Percentiles rank a stretch among this genome's conserved stretches.
Conservation (phyloP, 2,888 invertebrate species). For the Tipula lateralis region DNA sequence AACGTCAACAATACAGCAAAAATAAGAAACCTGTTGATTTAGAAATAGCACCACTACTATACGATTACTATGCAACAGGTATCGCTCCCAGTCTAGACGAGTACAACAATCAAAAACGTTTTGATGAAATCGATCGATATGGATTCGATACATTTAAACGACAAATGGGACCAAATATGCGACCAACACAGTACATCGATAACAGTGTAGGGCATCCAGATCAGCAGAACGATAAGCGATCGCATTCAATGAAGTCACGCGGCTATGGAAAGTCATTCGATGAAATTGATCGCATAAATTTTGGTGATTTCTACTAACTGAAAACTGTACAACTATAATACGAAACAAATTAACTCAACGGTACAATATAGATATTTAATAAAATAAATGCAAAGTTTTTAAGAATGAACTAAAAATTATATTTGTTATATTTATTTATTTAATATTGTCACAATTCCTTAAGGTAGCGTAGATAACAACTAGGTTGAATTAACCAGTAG, state of each 20-base stretch:
- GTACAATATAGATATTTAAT: neutral
- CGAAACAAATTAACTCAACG: no score
- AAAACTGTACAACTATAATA: neutral
- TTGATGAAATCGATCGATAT: constrained; percentile 35
- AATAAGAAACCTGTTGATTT: constrained; percentile 30
- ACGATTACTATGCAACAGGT: constrained; percentile 34
- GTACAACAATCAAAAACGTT: constrained; percentile 28
- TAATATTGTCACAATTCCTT: no score
- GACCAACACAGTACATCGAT: neutral
- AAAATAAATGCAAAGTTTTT: neutral
- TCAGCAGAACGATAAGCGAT: neutral
- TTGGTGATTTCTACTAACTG: neutral
- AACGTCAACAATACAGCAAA: neutral
- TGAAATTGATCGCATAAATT: constrained; percentile 32
- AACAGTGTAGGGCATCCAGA: neutral
- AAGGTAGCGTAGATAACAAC: no score
- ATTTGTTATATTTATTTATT: neutral
- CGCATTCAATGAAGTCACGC: neutral
- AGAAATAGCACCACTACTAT: constrained; percentile 33
- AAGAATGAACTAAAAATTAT: neutral
- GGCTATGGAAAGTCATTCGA: constrained; percentile 30
- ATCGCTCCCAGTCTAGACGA: constrained; percentile 26
- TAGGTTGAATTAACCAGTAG: no score
- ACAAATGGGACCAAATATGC: neutral
- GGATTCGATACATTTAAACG: constrained; percentile 32